phyloP scores from a whole-genome alignment of 2,797 vertebrate genomes.

The Poecile montanus region DNA sequence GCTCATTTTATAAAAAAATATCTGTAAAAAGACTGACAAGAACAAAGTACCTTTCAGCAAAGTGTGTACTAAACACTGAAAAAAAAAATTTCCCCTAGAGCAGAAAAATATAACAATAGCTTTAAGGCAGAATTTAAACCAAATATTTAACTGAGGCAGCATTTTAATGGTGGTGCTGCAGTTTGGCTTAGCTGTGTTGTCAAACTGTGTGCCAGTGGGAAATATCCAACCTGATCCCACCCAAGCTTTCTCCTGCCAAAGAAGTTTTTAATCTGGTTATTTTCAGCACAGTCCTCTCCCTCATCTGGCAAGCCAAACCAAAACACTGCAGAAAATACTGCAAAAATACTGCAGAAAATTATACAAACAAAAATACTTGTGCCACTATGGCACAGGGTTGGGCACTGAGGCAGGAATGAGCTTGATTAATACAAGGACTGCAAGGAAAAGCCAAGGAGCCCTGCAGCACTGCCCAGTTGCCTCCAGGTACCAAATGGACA shows the following conservation, averaged over 20 bases:
- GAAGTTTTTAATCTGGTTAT: background rate
- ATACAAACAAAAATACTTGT: background rate
- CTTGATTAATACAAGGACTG: background rate
- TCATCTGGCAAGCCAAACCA: background rate
- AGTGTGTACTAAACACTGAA: background rate
- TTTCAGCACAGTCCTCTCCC: background rate
- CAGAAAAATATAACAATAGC: background rate
- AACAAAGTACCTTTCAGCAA: background rate
- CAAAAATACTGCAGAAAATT: background rate
- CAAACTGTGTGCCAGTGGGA: background rate
- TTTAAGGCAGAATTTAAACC: background rate
- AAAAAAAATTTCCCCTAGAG: background rate
- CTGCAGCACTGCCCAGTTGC: accelerated
- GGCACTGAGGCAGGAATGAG: background rate
- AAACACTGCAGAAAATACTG: background rate
- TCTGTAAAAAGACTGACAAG: background rate
- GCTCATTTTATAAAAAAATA: background rate
- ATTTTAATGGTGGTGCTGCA: background rate
- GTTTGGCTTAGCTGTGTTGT: background rate
- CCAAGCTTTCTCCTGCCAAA: background rate
- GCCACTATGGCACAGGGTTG: background rate
- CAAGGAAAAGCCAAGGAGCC: background rate
- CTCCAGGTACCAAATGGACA: background rate
- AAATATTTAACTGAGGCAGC: background rate
- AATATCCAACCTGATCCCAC: background rate